phyloP scores from a whole-genome alignment of 2,888 invertebrate genomes.

The Apamea monoglypha region DNA sequence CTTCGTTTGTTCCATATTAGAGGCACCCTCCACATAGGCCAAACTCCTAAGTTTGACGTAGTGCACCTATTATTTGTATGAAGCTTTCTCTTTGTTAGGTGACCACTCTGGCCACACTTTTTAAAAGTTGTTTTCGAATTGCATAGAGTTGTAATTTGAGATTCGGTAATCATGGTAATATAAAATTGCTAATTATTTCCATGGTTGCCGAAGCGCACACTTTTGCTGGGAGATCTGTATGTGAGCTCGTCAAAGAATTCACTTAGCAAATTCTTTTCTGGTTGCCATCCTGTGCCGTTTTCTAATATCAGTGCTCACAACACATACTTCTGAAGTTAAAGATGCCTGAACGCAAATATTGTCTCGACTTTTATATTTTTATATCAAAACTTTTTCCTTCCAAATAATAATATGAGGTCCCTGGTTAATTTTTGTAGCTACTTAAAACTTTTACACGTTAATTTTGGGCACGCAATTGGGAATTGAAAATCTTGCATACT shows the following conservation, averaged over 20 bases:
- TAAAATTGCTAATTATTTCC: background rate
- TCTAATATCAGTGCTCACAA: constrained; percentile 32
- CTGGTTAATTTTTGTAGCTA: constrained; percentile 14
- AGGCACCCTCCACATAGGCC: background rate
- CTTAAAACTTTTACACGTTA: constrained; percentile 42
- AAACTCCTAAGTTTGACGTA: background rate
- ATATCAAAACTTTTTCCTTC: constrained; percentile 29
- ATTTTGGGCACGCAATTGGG: constrained; percentile 40
- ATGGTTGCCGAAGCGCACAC: background rate
- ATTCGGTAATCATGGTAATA: background rate
- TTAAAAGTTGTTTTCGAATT: background rate
- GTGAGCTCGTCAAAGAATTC: background rate
- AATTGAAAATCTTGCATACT: constrained; percentile 20
- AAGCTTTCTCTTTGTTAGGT: background rate
- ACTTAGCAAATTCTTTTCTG: constrained; percentile 14
- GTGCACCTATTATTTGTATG: background rate
- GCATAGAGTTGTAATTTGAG: background rate
- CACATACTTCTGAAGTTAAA: constrained; percentile 3
- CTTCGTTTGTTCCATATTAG: background rate
- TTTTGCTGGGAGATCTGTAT: background rate
- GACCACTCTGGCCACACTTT: background rate
- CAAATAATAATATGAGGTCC: constrained; percentile 5
- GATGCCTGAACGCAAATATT: constrained; percentile 16
- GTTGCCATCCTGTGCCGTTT: background rate
- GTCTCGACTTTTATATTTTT: constrained; percentile 33